Evolutionary conservation across 1,140 invertebrate genomes (phyloP).

Genomic region (Pachyrhynchus sulphureomaculatus): DNA sequence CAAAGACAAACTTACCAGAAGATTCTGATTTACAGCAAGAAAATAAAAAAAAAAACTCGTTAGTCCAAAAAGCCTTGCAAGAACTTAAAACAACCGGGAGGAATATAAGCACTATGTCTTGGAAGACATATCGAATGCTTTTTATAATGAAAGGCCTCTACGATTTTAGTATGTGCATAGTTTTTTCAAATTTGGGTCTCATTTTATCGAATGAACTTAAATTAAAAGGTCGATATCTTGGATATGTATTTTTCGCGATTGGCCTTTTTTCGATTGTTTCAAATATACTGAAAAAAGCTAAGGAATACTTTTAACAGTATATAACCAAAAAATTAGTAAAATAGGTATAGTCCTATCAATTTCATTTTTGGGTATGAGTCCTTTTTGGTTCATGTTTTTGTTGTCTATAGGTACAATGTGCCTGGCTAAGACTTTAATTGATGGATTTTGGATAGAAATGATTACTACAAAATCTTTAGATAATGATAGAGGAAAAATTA

Average conservation of each 20-base stretch:
- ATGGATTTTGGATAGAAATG: slow-evolving; percentile 27
- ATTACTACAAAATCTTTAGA: slow-evolving; percentile 10
- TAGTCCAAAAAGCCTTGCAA: background rate
- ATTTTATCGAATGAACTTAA: slow-evolving; percentile 14
- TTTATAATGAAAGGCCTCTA: slow-evolving; percentile 21
- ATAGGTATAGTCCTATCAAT: slow-evolving; percentile 6
- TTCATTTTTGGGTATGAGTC: slow-evolving; percentile 26
- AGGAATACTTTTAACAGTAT: slow-evolving; percentile 23
- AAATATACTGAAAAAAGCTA: slow-evolving; percentile 16
- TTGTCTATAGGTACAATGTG: slow-evolving; percentile 10
- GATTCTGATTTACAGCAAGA: slow-evolving; percentile 3
- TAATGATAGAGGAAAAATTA: slow-evolving; percentile 29
- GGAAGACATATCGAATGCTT: slow-evolving; percentile 19
- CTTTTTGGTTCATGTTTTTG: slow-evolving; percentile 11
- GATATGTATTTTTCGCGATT: slow-evolving; percentile 24
- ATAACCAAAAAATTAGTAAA: slow-evolving; percentile 23
- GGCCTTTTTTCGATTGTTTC: slow-evolving; percentile 11
- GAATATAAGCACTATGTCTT: slow-evolving; percentile 18
- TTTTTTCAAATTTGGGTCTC: slow-evolving; percentile 9
- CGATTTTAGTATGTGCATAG: slow-evolving; percentile 13
- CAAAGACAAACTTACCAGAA: background rate
- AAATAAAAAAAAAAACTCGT: slow-evolving; percentile 1
- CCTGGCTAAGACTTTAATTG: slow-evolving; percentile 18
- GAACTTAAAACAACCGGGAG: slow-evolving; percentile 14
- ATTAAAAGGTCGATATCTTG: slow-evolving; percentile 15